Evolutionary conservation across 2,113 vertebrate species (phyloP).

Genomic region (Mellivora capensis): DNA sequence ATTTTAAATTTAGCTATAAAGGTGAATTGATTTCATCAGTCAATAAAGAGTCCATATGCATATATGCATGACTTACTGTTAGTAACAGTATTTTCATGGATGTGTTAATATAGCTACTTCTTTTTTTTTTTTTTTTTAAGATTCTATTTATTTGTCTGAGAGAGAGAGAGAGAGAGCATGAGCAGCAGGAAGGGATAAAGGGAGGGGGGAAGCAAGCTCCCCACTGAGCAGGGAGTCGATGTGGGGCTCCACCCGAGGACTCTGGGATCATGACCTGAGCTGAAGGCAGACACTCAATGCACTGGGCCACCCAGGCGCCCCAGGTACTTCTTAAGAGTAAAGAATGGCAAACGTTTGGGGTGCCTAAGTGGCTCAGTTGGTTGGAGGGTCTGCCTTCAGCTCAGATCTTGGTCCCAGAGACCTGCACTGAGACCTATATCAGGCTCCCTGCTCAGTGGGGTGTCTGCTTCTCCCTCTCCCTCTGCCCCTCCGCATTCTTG

Average conservation of each 20-base stretch:
- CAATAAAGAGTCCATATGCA: background rate
- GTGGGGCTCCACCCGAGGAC: too few species aligned
- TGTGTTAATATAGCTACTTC: background rate
- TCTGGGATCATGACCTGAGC: too few species aligned
- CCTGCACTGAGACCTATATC: background rate
- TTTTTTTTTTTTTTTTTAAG: too few species aligned
- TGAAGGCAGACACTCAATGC: too few species aligned
- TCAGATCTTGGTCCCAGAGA: background rate
- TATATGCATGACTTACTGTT: background rate
- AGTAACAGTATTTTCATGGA: background rate
- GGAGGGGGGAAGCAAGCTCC: too few species aligned
- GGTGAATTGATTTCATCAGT: background rate
- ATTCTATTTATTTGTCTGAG: too few species aligned
- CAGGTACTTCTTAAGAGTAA: background rate
- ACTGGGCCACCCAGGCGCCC: too few species aligned
- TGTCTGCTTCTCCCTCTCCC: background rate
- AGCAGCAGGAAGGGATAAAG: too few species aligned
- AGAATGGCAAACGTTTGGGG: background rate
- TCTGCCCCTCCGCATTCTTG: background rate
- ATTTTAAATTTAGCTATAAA: background rate
- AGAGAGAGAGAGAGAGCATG: too few species aligned
- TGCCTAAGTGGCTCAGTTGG: background rate
- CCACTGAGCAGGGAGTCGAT: too few species aligned
- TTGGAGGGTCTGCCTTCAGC: background rate
- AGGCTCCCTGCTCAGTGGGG: background rate